Percentiles rank a stretch among this genome's conserved stretches.
Conservation (phyloP, 2,888 invertebrate species). For the Caenorhabditis sulstoni region DNA sequence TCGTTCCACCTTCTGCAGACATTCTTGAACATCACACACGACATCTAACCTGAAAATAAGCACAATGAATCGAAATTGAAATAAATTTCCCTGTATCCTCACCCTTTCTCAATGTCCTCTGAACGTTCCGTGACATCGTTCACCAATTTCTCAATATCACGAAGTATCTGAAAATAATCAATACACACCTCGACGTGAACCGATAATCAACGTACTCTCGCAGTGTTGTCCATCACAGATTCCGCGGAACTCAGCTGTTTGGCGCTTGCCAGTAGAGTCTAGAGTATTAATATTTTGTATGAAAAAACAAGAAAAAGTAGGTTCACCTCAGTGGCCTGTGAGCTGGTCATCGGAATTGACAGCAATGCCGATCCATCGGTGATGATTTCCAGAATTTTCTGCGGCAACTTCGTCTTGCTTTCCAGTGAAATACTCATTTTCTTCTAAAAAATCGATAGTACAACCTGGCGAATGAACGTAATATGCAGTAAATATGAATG, state of each 20-base stretch:
- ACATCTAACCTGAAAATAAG: constrained; percentile 41
- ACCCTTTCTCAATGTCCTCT: constrained; percentile 34
- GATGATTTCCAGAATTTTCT: constrained; percentile 58
- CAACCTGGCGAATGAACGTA: neutral
- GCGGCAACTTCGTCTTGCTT: constrained; percentile 56
- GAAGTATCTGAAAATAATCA: constrained; percentile 48
- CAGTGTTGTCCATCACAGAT: constrained; percentile 30
- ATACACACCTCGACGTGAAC: neutral
- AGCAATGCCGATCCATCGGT: constrained; percentile 48
- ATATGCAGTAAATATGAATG: neutral
- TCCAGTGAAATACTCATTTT: constrained; percentile 58
- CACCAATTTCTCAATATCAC: constrained; percentile 15
- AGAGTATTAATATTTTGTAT: neutral
- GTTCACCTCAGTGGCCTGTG: constrained; percentile 50
- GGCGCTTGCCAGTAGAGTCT: constrained; percentile 43
- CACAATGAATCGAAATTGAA: neutral
- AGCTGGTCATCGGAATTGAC: constrained; percentile 22
- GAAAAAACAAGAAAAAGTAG: too few species aligned
- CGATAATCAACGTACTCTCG: constrained; percentile 9
- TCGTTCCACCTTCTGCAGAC: constrained; percentile 46
- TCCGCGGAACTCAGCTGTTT: constrained; percentile 32
- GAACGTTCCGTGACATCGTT: neutral
- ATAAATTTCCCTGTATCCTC: too few species aligned
- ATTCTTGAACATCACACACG: constrained; percentile 50
- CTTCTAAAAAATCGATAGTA: constrained; percentile 32